A percentile compares a stretch with the other conserved stretches of the same genome.
phyloP scores from a whole-genome alignment of 2,797 vertebrate species.

The Mormyrops boulengeri region DNA sequence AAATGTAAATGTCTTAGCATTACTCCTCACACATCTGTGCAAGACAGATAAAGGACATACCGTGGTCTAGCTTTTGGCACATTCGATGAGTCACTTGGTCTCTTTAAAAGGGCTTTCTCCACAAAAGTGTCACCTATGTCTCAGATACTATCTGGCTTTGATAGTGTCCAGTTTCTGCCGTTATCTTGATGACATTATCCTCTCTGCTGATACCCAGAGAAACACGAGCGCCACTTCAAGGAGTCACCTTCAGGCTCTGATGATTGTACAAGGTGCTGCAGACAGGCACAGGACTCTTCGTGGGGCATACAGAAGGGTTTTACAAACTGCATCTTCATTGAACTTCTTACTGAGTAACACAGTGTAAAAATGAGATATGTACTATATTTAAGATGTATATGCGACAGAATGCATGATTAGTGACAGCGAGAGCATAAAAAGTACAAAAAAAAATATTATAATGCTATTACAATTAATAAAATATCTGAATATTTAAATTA shows the following conservation, averaged over 20 bases:
- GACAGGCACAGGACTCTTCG: neutral
- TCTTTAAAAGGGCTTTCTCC: neutral
- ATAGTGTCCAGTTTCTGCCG: neutral
- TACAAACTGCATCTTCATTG: neutral
- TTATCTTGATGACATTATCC: constrained; percentile 4
- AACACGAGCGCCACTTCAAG: neutral
- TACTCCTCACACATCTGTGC: neutral
- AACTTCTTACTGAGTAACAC: neutral
- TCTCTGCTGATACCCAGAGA: constrained; percentile 1
- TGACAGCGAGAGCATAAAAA: neutral
- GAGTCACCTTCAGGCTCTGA: neutral
- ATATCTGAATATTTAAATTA: neutral
- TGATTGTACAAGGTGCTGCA: neutral
- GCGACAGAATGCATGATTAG: neutral
- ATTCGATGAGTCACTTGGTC: neutral
- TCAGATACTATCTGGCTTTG: neutral
- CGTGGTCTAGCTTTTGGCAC: neutral
- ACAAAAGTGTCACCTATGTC: neutral
- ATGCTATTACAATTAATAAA: neutral
- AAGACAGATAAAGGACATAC: neutral
- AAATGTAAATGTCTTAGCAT: neutral
- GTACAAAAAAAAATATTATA: neutral
- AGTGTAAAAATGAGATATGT: neutral
- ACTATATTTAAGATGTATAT: neutral
- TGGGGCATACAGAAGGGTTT: neutral